phyloP scores from a whole-genome alignment of 2,888 invertebrate genomes.

The Lathronympha strigana region DNA sequence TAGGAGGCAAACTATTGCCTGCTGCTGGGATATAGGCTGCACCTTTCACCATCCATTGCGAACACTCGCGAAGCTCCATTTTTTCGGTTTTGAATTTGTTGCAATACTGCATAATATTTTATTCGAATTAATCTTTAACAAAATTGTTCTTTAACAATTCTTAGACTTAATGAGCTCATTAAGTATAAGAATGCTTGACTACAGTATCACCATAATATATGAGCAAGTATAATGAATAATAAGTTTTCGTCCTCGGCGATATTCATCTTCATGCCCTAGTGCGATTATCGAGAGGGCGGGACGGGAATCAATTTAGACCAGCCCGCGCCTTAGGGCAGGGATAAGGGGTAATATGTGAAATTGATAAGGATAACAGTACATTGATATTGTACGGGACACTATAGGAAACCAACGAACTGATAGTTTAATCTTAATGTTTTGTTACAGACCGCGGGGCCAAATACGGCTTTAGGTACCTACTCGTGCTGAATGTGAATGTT shows the following conservation, averaged over 20 bases:
- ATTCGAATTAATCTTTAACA: no score
- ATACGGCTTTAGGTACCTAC: background rate
- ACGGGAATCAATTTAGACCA: conserved; percentile 39
- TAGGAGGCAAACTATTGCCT: no score
- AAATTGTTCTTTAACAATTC: no score
- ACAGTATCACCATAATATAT: background rate
- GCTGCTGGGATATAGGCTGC: no score
- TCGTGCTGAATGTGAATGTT: background rate
- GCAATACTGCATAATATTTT: no score
- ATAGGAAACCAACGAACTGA: background rate
- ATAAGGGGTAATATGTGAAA: conserved; percentile 40
- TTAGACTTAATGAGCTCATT: no score
- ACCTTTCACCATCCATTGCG: no score
- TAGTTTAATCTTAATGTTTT: conserved; percentile 5
- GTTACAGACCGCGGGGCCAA: background rate
- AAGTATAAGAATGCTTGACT: no score
- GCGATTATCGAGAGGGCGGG: conserved; percentile 40
- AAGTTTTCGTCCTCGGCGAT: conserved; percentile 6
- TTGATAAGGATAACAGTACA: conserved; percentile 40
- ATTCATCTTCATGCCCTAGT: conserved; percentile 5
- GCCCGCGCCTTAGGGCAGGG: conserved; percentile 36
- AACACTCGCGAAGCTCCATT: no score
- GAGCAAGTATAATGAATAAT: conserved; percentile 7
- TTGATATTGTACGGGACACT: conserved; percentile 35
- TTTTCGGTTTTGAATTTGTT: no score